A percentile compares a stretch with the other conserved stretches of the same genome.
phyloP scores from a whole-genome alignment of 2,888 invertebrate genomes.

The Nezara viridula region DNA sequence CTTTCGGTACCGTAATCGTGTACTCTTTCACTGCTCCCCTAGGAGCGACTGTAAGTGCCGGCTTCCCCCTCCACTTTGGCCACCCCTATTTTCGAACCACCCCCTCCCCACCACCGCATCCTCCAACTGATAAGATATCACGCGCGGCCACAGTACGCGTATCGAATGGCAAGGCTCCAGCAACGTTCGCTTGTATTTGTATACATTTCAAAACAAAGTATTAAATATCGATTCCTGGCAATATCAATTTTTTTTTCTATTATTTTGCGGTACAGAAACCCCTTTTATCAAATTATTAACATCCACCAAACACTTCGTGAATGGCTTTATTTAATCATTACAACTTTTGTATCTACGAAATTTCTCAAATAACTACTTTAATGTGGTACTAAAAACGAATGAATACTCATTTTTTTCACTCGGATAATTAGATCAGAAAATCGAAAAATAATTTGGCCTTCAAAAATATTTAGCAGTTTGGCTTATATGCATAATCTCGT shows the following conservation, averaged over 20 bases:
- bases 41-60: constrained; percentile 43
- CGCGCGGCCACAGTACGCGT: background rate
- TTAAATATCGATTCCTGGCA: background rate
- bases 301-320: no score
- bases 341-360: no score
- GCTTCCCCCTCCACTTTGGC: constrained; percentile 54
- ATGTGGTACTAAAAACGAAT: no score
- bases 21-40: constrained; percentile 46
- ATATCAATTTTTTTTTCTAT: background rate
- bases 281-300: no score
- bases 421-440: no score
- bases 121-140: background rate
- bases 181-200: background rate
- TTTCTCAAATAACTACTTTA: no score
- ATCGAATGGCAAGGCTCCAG: background rate
- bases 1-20: background rate
- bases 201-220: background rate
- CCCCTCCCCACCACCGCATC: constrained; percentile 2
- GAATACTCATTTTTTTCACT: no score
- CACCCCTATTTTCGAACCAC: constrained; percentile 26
- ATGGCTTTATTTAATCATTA: no score
- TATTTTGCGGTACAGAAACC: no score
- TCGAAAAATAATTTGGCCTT: no score
- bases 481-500: no score
- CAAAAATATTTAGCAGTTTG: no score